Evolutionary conservation across 2,888 invertebrate genomes (phyloP), one percentile per base, ranked within the genome.

Genomic region (Rotaria magnacalcarata): DNA sequence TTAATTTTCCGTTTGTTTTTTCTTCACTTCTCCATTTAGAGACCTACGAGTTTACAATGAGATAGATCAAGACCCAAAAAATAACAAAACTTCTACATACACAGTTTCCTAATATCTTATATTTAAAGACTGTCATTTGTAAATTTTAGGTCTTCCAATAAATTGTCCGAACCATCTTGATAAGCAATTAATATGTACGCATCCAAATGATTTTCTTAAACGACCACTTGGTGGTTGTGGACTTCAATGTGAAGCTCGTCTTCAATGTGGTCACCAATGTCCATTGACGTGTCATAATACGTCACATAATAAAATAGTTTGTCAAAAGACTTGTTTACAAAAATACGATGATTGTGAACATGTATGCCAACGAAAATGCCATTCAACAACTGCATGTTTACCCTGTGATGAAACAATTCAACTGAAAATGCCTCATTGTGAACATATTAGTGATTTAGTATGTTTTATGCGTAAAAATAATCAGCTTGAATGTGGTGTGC

Each of bases 191-290:
- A 16, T 80, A 80, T 80, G 80, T 80, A 4, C 8, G n/a, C 21
- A 47, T 47, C 47, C 80, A n/a, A 47, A n/a, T 47, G 80, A 80
- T 80, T 80, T 80, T 80, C 24, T 24, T 43, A 24, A 80, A 47
- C 80, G 80, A 43, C 43, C 24, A 19, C 24, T 80, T 47, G 80
- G 80, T 80, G 80, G 80, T 56, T 86, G 85, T 52, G 84, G 88
- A 88, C 10, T 90, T 90, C 87, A 87, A 88, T 86, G 84, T 87
- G 60, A 87, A 88, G 67, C 85, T 88, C 19, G 52, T 1, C 80
- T 86, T 41, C 4, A 27, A 16, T 88, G 88, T 87, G 87, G 87
- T 16, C 88, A 88, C 84, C 84, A 58, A 21, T 87, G 87, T 84
- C 74, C 86, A 43, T 85, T 87, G 21, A 21, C 50, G 16, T 88